These are phyloP conservation scores for Hermaeophaga mercurialis DNA, from an alignment of 2,888 invertebrate species.

Conservation along the genomic window DNA sequence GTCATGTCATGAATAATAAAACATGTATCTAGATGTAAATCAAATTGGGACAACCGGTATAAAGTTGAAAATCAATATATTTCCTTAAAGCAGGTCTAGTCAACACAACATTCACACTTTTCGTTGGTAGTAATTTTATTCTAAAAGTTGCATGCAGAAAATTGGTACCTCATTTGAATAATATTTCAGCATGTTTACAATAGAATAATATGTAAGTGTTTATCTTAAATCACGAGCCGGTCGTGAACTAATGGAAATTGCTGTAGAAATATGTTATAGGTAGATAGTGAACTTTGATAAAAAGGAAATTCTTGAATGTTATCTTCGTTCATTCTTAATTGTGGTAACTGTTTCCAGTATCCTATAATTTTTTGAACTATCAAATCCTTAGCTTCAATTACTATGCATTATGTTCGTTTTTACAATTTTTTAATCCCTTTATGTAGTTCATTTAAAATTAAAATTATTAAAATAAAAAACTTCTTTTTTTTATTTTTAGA, in stretches of 20 bases:
- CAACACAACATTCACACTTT: constrained; percentile 21
- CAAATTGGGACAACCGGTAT: too few species aligned
- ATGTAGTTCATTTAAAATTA: too few species aligned
- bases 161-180: constrained; percentile 26
- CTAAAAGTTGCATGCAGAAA: constrained; percentile 27
- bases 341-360: neutral
- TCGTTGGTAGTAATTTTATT: constrained; percentile 18
- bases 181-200: constrained; percentile 26
- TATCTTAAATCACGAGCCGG: constrained; percentile 19
- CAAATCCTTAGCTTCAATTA: too few species aligned
- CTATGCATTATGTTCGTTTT: too few species aligned
- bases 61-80: constrained; percentile 1
- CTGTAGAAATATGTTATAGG: constrained; percentile 21
- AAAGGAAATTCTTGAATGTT: constrained; percentile 5
- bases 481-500: too few species aligned
- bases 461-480: too few species aligned
- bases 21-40: too few species aligned
- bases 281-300: constrained; percentile 19
- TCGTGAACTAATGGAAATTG: constrained; percentile 25
- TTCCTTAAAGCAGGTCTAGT: neutral
- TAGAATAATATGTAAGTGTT: constrained; percentile 26
- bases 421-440: too few species aligned
- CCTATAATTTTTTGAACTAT: too few species aligned
- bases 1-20: too few species aligned
- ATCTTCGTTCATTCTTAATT: neutral